phyloP scores from a whole-genome alignment of 2,113 vertebrate species.

The Anguilla rostrata region DNA sequence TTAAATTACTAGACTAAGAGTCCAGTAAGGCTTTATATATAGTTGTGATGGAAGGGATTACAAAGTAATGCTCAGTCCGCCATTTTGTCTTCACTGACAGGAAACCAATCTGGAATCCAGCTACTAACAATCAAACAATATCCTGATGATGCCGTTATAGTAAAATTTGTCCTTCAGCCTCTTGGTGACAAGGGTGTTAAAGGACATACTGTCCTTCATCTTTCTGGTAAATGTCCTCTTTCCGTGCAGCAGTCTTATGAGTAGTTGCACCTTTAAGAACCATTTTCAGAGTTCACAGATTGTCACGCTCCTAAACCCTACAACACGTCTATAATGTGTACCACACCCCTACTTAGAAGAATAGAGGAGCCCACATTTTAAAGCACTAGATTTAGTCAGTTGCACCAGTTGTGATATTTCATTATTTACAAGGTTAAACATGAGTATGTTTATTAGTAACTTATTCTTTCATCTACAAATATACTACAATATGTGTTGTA shows the following conservation, averaged over 20 bases:
- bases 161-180: not conserved
- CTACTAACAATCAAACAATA: not conserved
- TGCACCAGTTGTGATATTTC: not conserved
- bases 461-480: no score
- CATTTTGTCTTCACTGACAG: not conserved
- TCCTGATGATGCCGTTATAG: not conserved
- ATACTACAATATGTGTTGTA: no score
- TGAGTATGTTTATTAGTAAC: no score
- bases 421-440: not conserved
- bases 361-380: no score
- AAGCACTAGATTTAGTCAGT: not conserved
- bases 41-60: not conserved
- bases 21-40: not conserved
- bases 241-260: no score
- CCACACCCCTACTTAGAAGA: not conserved
- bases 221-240: no score
- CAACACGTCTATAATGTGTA: not conserved
- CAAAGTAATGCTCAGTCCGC: not conserved
- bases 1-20: not conserved
- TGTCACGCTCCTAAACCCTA: not conserved
- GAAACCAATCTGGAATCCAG: not conserved
- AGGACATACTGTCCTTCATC: not conserved
- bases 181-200: not conserved
- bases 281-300: no score
- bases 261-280: no score